Base-by-base conservation (phyloP, 2,888 invertebrate genomes). In the Cordilura impudica region DNA sequence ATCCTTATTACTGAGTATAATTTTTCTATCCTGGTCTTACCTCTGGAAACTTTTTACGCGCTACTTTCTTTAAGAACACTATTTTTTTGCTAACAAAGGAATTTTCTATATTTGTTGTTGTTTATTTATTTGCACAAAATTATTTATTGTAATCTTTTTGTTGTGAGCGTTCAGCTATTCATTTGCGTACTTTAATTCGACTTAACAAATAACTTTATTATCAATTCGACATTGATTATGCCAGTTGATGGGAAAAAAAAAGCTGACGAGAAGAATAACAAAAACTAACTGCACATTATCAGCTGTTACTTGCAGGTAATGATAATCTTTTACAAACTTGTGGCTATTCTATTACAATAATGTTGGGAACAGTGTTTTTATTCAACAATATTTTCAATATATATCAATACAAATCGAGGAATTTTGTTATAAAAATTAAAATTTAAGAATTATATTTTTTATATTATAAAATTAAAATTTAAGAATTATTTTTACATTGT, bases 121-220 rank as follows among this genome's bases (percentile, higher is more conserved):
- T 29, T 31, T 31, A 35, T 1, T 12, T 1, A 12, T 43, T 43
- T n/a, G 19, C 21, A 53, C 5, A 16, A 3, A 10, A 16, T 39
- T 26, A 14, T 26, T 26, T 16, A 61, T 19, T 21, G 43, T 45
- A 12, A 12, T 56, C 31, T 56, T 19, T 19, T 51, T 53, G 69
- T 63, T 75, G 63, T 70, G 63, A n/a, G 63, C 56, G 29, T 43
- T 51, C 12, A 53, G 23, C 67, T 61, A 39, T 56, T 63, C 51
- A 49, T 69, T 63, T 69, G 49, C 39, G 35, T 49, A n/a, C 18
- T 31, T 66, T 14, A 4, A 45, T 19, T 39, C 47, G 21, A 39
- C 16, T 51, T 43, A 45, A 45, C 21, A 61, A 39, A 54, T 58
- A 74, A 67, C n/a, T 74, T 73, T 60, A 23, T 60, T 60, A 53